phyloP scores from a whole-genome alignment of 2,888 invertebrate genomes.

The Sinotaia quadrata region DNA sequence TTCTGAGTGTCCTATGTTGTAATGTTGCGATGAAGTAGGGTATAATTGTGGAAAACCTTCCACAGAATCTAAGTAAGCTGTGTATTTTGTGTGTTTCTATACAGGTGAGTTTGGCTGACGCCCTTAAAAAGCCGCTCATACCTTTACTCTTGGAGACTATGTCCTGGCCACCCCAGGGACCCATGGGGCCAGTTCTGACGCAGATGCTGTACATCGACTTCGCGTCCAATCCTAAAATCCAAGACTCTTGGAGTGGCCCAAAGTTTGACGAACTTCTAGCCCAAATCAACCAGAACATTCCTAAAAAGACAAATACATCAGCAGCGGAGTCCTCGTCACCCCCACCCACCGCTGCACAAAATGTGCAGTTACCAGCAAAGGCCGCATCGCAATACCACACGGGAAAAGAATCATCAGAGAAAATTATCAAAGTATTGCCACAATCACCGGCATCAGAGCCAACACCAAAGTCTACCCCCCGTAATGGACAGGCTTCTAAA shows the following conservation, averaged over 20 bases:
- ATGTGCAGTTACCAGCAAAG: constrained; percentile 60
- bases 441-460: too few relatives aligned
- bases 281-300: constrained; percentile 42
- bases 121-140: constrained; percentile 60
- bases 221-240: constrained; percentile 28
- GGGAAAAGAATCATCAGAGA: constrained; percentile 59
- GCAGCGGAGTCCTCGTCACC: constrained; percentile 66
- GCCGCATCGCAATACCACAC: constrained; percentile 71
- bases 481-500: too few relatives aligned
- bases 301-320: constrained; percentile 38
- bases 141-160: constrained; percentile 58
- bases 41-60: too few relatives aligned
- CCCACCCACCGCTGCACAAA: constrained; percentile 67
- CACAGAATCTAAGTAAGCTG: constrained; percentile 58
- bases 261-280: constrained; percentile 50
- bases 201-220: constrained; percentile 54
- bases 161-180: constrained; percentile 63
- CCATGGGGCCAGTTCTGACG: constrained; percentile 62
- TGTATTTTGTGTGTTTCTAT: constrained; percentile 33
- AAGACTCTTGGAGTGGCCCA: constrained; percentile 50
- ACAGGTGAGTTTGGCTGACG: constrained; percentile 58
- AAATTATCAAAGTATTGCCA: constrained; percentile 5
- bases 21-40: too few relatives aligned
- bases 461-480: too few relatives aligned
- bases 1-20: too few relatives aligned